These are phyloP conservation scores for Pseudomyrmex dendroicus DNA, from an alignment of 1,140 invertebrate species.

Conservation along the genomic window DNA sequence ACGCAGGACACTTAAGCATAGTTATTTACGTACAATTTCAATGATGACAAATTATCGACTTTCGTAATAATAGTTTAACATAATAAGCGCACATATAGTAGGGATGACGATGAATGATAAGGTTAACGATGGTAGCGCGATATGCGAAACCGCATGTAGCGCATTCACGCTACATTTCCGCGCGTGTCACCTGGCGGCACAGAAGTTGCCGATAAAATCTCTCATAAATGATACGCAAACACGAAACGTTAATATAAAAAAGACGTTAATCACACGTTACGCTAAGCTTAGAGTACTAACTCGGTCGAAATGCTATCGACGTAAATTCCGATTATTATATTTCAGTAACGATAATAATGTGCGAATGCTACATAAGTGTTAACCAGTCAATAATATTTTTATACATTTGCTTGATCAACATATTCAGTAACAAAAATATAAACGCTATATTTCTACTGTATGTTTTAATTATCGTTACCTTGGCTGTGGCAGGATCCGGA, in stretches of 20 bases:
- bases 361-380: neutral
- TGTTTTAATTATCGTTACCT: conserved; percentile 87
- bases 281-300: neutral
- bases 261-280: neutral
- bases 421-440: neutral
- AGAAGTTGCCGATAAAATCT: conserved; percentile 14
- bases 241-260: neutral
- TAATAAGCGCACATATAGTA: neutral
- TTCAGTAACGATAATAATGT: neutral
- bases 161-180: conserved; percentile 8
- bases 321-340: neutral
- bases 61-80: neutral
- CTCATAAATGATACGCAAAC: neutral
- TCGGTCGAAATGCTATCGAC: neutral
- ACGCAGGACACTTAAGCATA: neutral
- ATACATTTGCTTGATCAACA: conserved; percentile 27
- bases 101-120: neutral
- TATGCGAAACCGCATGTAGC: neutral
- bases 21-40: neutral
- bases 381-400: conserved; percentile 13
- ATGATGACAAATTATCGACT: conserved; percentile 6
- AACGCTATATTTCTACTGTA: conserved; percentile 7
- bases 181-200: neutral
- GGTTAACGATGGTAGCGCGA: neutral
- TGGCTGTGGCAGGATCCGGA: conserved; percentile 95